Percentiles rank a stretch among this genome's conserved stretches.
These are phyloP conservation scores for Brotogeris chrysoptera DNA, from an alignment of 2,797 vertebrate species.

Conservation along the genomic window DNA sequence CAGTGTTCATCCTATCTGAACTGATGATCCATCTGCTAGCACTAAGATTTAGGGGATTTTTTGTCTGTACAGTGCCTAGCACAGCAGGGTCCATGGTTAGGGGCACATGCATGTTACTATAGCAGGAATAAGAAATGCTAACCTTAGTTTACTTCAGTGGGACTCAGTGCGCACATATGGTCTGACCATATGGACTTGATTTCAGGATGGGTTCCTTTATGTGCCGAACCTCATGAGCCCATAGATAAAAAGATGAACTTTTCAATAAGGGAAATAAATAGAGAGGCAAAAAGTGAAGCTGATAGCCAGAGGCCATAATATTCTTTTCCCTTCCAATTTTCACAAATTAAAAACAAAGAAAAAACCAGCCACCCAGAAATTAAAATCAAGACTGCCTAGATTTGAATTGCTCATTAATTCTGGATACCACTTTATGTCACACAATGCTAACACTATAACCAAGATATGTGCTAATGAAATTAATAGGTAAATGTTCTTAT, in stretches of 20 bases:
- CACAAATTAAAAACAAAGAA: background rate
- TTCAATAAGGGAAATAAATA: background rate
- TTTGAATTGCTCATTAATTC: slow-evolving; percentile 40
- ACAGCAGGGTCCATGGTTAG: background rate
- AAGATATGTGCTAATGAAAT: slow-evolving; percentile 7
- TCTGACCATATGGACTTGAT: slow-evolving; percentile 32
- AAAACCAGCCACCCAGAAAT: background rate
- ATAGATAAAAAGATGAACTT: background rate
- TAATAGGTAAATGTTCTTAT: background rate
- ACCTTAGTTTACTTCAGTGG: background rate
- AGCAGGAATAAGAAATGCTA: slow-evolving; percentile 26
- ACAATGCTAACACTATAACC: background rate
- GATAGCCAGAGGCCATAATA: background rate
- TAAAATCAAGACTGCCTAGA: background rate
- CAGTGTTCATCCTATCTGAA: background rate
- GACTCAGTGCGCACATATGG: slow-evolving; percentile 20
- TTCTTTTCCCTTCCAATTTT: background rate
- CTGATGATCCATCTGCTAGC: background rate
- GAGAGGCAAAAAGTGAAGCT: background rate
- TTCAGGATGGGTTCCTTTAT: background rate
- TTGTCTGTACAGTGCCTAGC: background rate
- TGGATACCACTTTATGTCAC: background rate
- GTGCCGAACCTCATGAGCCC: background rate
- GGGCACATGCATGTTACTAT: background rate
- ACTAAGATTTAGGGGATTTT: background rate